phyloP scores from a whole-genome alignment of 2,888 invertebrate species.

The Bhutanitis thaidina region DNA sequence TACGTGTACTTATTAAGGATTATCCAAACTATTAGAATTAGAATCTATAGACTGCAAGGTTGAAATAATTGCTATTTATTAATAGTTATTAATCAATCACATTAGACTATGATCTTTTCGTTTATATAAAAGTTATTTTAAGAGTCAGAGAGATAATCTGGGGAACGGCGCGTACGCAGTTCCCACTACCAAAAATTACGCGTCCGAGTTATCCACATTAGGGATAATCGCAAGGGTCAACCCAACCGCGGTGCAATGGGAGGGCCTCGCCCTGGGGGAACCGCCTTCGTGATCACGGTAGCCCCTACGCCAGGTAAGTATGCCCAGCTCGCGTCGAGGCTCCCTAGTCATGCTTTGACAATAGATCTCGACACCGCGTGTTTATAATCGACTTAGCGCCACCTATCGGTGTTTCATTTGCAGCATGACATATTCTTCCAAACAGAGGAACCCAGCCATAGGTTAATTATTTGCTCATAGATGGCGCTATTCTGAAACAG shows the following conservation, averaged over 20 bases:
- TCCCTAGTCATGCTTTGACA: neutral
- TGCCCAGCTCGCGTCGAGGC: neutral
- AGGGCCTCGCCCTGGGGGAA: slow-evolving; percentile 13
- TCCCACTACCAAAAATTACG: slow-evolving; percentile 13
- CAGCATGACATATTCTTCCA: no score
- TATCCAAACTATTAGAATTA: no score
- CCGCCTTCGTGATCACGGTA: slow-evolving; percentile 15
- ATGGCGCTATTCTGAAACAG: neutral
- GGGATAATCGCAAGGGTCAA: slow-evolving; percentile 13
- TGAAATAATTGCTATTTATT: no score
- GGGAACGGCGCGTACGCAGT: slow-evolving; percentile 12
- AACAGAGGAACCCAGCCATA: no score
- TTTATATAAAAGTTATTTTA: no score
- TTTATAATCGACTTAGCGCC: neutral
- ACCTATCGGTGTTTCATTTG: neutral
- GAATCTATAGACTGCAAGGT: no score
- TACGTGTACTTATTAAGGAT: no score
- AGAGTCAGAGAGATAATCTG: no score
- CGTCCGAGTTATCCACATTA: slow-evolving; percentile 14
- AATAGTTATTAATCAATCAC: no score
- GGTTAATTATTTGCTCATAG: neutral
- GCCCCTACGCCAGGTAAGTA: slow-evolving; percentile 16
- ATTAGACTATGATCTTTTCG: no score
- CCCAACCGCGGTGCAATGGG: slow-evolving; percentile 10
- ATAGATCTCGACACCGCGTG: neutral